These are phyloP conservation scores for Buceros bicornis DNA, from an alignment of 2,797 vertebrate species.

Conservation along the genomic window DNA sequence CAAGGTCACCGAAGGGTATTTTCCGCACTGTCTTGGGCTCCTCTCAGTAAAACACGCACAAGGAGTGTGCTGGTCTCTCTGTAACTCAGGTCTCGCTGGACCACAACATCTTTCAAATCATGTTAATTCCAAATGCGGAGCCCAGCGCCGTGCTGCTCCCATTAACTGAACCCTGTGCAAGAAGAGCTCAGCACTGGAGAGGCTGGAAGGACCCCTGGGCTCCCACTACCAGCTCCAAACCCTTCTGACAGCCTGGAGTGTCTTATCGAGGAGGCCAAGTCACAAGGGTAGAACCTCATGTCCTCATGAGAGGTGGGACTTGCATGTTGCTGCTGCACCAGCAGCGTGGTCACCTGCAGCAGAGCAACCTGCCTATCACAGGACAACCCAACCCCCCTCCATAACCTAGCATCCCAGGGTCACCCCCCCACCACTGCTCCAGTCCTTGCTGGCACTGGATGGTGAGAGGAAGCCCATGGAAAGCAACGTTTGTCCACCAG, in stretches of 20 bases:
- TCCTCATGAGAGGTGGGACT: background rate
- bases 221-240: rapidly evolving
- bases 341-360: rapidly evolving
- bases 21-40: rapidly evolving
- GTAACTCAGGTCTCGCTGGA: background rate
- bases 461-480: background rate
- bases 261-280: background rate
- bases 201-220: background rate
- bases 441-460: background rate
- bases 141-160: background rate
- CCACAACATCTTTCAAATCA: background rate
- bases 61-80: background rate
- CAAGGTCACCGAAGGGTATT: background rate
- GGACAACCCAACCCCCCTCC: background rate
- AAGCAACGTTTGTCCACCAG: background rate
- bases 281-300: background rate
- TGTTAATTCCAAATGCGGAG: background rate
- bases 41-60: background rate
- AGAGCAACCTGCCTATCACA: background rate
- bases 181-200: background rate
- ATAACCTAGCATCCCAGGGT: background rate
- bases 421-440: rapidly evolving
- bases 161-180: rapidly evolving
- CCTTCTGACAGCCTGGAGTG: background rate
- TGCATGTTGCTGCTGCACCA: background rate